These are phyloP conservation scores for Drosophila anomalata DNA, from an alignment of 2,888 invertebrate species.

Conservation along the genomic window DNA sequence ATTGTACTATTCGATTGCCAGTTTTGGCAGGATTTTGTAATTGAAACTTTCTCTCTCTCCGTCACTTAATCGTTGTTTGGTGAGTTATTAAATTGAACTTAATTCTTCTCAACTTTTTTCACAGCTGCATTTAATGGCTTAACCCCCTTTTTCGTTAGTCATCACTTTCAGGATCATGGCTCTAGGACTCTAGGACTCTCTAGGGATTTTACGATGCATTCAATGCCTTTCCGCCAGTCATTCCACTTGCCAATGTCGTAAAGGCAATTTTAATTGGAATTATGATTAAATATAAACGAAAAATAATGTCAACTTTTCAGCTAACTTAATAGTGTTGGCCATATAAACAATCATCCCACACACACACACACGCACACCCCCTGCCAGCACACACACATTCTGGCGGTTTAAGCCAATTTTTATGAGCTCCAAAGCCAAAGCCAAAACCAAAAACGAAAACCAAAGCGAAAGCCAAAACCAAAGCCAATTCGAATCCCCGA, in stretches of 20 bases:
- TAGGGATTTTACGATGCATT: slow-evolving; percentile 28
- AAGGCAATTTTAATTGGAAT: slow-evolving; percentile 61
- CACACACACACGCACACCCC: slow-evolving; percentile 11
- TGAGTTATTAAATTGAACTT: slow-evolving; percentile 21
- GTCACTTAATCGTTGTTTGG: background rate
- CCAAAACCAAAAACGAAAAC: slow-evolving; percentile 14
- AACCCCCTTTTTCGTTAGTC: slow-evolving; percentile 26
- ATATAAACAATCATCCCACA: slow-evolving; percentile 44
- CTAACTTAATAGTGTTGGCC: slow-evolving; percentile 64
- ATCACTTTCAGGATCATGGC: slow-evolving; percentile 10
- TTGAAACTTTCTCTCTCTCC: slow-evolving; percentile 3
- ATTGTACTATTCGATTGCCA: background rate
- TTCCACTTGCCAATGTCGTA: slow-evolving; percentile 15
- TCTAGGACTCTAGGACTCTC: slow-evolving; percentile 3
- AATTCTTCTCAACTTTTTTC: slow-evolving; percentile 16
- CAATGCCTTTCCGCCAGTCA: background rate
- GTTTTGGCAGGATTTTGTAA: background rate
- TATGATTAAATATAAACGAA: slow-evolving; percentile 63
- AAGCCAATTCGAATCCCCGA: slow-evolving; percentile 33
- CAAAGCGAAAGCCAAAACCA: slow-evolving; percentile 36
- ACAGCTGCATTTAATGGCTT: slow-evolving; percentile 38
- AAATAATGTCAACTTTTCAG: slow-evolving; percentile 71
- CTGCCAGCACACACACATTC: slow-evolving; percentile 6
- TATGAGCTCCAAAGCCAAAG: slow-evolving; percentile 48
- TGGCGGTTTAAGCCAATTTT: slow-evolving; percentile 53